Percentiles rank a stretch among this genome's conserved stretches.
These are phyloP conservation scores for Spilarctia lutea DNA, from an alignment of 2,888 invertebrate species.

Conservation along the genomic window DNA sequence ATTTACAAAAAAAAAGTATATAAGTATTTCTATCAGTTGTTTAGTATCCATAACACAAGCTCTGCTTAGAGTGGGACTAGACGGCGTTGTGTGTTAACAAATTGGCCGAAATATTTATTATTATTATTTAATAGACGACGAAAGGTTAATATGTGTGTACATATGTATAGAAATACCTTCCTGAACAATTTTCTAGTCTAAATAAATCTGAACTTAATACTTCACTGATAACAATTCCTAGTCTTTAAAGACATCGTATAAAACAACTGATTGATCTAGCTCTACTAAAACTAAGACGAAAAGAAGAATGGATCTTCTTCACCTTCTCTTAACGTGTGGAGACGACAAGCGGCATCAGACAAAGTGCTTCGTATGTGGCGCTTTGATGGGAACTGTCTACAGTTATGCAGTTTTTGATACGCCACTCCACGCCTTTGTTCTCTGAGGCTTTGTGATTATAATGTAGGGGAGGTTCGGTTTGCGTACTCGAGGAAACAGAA, in stretches of 20 bases:
- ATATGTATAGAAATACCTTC: not conserved
- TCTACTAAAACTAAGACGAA: not conserved
- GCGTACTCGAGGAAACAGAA: conserved; percentile 8
- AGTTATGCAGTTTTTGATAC: conserved; percentile 57
- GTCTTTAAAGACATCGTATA: not conserved
- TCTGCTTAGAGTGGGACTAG: too few species aligned
- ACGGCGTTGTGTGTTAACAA: too few species aligned
- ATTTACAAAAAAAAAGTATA: too few species aligned
- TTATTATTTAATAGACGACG: too few species aligned
- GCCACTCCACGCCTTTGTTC: conserved; percentile 43
- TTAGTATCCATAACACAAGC: too few species aligned
- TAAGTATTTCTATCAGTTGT: too few species aligned
- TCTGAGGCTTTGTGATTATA: conserved; percentile 49
- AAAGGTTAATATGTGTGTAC: too few species aligned
- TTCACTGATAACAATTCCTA: not conserved
- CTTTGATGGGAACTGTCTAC: conserved; percentile 55
- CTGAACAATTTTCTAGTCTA: not conserved
- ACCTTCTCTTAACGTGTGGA: not conserved
- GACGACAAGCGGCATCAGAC: conserved; percentile 35
- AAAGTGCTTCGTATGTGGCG: conserved; percentile 51
- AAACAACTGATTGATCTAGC: not conserved
- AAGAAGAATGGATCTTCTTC: conserved; percentile 33
- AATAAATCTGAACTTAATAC: not conserved
- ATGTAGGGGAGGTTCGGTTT: conserved; percentile 28
- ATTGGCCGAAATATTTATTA: too few species aligned